Percentiles rank a stretch among this genome's conserved stretches.
phyloP scores from a whole-genome alignment of 2,797 vertebrate species.

The Gymnodraco acuticeps region DNA sequence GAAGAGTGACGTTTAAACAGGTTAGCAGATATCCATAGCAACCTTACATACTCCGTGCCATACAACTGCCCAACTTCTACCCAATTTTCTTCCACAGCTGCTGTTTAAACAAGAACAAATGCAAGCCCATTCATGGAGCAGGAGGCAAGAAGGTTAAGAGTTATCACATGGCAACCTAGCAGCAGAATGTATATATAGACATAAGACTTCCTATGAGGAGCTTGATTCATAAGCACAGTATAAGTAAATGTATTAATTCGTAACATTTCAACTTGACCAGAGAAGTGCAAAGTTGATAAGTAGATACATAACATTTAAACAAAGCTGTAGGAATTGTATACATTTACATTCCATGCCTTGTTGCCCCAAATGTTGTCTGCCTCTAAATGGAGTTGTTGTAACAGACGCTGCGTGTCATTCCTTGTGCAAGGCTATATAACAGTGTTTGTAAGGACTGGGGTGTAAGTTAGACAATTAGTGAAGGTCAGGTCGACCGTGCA shows the following conservation, averaged over 20 bases:
- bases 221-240: background rate
- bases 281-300: slow-evolving; percentile 36
- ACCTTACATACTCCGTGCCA: background rate
- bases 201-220: slow-evolving; percentile 12
- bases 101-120: slow-evolving; percentile 48
- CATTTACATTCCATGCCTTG: slow-evolving; percentile 72
- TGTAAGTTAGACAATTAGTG: background rate
- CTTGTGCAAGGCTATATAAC: slow-evolving; percentile 30
- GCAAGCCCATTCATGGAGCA: slow-evolving; percentile 32
- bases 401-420: slow-evolving; percentile 64
- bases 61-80: slow-evolving; percentile 2
- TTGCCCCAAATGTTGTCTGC: slow-evolving; percentile 58
- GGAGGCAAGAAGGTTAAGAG: slow-evolving; percentile 24
- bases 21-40: slow-evolving; percentile 18
- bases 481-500: slow-evolving; percentile 2
- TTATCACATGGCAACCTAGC: slow-evolving; percentile 33
- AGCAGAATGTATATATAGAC: slow-evolving; percentile 36
- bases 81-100: slow-evolving; percentile 24
- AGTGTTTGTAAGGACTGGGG: slow-evolving; percentile 2
- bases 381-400: slow-evolving; percentile 58
- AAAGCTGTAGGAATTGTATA: slow-evolving; percentile 65
- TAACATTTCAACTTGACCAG: slow-evolving; percentile 20
- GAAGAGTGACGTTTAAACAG: background rate
- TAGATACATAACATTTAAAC: slow-evolving; percentile 71
- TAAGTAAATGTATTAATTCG: slow-evolving; percentile 6